Base-by-base conservation (phyloP, 2,113 vertebrate species). In the Calypte anna region DNA sequence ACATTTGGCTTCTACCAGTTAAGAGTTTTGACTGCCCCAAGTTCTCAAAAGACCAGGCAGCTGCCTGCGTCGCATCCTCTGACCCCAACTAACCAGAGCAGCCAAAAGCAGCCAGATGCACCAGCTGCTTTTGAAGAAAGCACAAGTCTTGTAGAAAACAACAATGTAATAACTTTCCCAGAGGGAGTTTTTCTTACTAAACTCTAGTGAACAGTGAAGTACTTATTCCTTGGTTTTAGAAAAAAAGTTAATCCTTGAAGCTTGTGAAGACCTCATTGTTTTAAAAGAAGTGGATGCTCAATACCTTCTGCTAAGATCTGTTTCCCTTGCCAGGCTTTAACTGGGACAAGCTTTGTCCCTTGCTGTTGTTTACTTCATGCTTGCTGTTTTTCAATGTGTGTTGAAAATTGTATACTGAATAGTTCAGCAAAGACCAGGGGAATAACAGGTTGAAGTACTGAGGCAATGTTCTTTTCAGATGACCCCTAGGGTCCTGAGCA, bases 1-100 rank as follows among this genome's bases (percentile, higher is more conserved):
- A 6, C 7, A 0, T 22, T 46, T 10, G 1, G 3, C 11, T 19
- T 18, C 23, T 4, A 2, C 5, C 27, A 1, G 28, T 7, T 15
- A 40, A 2, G 40, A 0, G 1, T 58, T 17, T 2, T 30, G 36
- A 18, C 9, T 10, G 7, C 14, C 6, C 7, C 22, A 3, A 48
- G 30, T 10, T 36, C 43, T 24, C 28, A 2, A 14, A 13, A 15
- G 1, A 22, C 55, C 46, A 3, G 50, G 62, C 53, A 14, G 54
- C n/a, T 36, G 27, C 50, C 69, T 2, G 6, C 36, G 27, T 14
- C 3, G 1, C 7, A 1, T 19, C 27, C 36, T 7, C 22, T 2
- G 43, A 5, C 8, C 33, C 25, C 22, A 9, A 1, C 0, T 2
- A 10, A 4, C 8, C 30, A 38, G 36, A 1, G 19, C 2, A 9